Percentiles rank a stretch among this genome's conserved stretches.
Conservation (phyloP, 2,797 vertebrate genomes). For the Rhinogobio ventralis region DNA sequence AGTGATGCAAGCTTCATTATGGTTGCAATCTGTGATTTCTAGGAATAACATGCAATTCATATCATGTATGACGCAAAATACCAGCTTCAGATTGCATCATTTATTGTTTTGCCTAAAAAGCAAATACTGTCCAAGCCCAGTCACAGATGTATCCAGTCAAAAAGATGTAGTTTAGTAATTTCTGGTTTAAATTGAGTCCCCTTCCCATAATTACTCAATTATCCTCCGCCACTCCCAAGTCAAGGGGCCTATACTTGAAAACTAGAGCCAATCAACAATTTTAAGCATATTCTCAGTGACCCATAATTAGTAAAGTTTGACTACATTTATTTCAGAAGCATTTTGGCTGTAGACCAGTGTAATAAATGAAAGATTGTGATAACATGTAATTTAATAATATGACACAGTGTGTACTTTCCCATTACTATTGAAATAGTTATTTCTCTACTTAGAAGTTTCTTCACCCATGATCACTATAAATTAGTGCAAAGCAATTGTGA, state of each 20-base stretch:
- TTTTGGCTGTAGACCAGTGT: not conserved
- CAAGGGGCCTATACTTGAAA: not conserved
- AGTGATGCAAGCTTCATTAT: not conserved
- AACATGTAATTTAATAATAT: not conserved
- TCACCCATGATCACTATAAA: not conserved
- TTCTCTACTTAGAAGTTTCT: not conserved
- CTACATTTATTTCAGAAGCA: not conserved
- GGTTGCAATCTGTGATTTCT: not conserved
- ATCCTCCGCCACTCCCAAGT: not conserved
- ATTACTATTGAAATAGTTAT: not conserved
- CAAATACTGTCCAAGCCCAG: not conserved
- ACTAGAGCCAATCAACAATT: not conserved
- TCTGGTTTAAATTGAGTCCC: not conserved
- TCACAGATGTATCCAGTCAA: not conserved
- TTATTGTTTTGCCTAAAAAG: not conserved
- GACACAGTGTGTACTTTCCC: too few relatives aligned
- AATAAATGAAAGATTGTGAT: not conserved
- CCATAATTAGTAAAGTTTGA: not conserved
- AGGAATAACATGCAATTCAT: not conserved
- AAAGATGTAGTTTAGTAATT: not conserved
- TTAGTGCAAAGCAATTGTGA: not conserved
- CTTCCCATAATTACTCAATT: not conserved
- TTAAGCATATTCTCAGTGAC: not conserved
- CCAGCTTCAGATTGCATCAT: not conserved
- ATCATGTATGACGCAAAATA: not conserved